Evolutionary conservation across 2,113 vertebrate species (phyloP).

Genomic region (Progne subis): DNA sequence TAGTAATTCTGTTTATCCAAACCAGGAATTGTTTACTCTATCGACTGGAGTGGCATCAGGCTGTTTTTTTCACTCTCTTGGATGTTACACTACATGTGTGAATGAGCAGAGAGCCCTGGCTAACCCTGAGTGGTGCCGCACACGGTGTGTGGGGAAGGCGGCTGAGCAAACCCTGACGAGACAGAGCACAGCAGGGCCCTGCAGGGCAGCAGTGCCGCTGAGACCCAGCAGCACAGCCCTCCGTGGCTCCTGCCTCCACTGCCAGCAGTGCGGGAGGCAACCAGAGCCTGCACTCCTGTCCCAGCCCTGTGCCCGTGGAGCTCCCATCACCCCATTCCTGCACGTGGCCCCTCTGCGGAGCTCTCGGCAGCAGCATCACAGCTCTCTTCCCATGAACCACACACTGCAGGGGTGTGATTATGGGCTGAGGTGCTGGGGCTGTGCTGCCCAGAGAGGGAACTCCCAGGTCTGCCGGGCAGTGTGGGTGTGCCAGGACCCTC

Average conservation of each 20-base stretch:
- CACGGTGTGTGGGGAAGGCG: not conserved
- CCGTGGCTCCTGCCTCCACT: fast-evolving
- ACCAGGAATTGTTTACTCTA: constrained; percentile 69
- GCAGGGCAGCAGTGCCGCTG: not conserved
- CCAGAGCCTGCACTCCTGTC: not conserved
- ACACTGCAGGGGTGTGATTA: not conserved
- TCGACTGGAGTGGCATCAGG: constrained; percentile 62
- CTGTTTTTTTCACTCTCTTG: constrained; percentile 37
- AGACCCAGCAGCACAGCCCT: not conserved
- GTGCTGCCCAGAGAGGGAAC: not conserved
- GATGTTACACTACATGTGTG: constrained; percentile 14
- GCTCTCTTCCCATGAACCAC: not conserved
- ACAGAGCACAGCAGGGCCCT: not conserved
- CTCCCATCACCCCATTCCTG: not conserved
- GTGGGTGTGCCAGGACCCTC: not conserved
- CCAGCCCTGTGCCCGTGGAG: not conserved
- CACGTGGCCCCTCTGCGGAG: not conserved
- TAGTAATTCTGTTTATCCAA: constrained; percentile 74
- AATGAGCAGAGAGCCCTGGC: not conserved
- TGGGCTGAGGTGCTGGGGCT: not conserved
- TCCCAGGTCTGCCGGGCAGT: fast-evolving
- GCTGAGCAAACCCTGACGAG: not conserved
- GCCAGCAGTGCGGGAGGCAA: fast-evolving
- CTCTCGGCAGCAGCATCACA: not conserved
- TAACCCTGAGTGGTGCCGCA: not conserved